These are phyloP conservation scores for Indri indri DNA, from an alignment of 2,113 vertebrate species.

Conservation along the genomic window DNA sequence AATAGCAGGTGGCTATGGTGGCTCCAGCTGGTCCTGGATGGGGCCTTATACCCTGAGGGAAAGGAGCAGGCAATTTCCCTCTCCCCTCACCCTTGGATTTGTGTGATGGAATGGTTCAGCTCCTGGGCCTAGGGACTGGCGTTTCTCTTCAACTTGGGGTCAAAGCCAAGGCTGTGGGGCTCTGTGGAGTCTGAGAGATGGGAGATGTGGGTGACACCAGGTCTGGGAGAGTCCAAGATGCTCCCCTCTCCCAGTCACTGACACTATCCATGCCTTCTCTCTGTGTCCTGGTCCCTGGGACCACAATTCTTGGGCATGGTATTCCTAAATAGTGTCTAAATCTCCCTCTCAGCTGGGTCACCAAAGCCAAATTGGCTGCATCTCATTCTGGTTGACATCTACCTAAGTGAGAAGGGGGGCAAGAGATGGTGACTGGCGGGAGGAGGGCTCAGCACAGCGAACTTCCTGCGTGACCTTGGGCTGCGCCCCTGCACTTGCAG, in stretches of 20 bases:
- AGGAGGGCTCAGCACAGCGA: neutral
- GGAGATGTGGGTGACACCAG: neutral
- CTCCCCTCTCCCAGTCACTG: neutral
- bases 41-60: neutral
- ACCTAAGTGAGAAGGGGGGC: neutral
- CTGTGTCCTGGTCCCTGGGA: neutral
- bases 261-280: neutral
- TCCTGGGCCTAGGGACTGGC: neutral
- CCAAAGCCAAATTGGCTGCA: neutral
- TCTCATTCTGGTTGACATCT: neutral
- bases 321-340: neutral
- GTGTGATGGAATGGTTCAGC: neutral
- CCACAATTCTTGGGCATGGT: no score
- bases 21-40: neutral
- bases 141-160: neutral
- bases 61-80: neutral
- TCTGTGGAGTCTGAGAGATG: neutral
- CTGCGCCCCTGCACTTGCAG: neutral
- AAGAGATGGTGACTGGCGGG: neutral
- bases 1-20: neutral
- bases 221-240: neutral
- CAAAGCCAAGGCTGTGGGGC: neutral
- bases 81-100: neutral
- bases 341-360: neutral
- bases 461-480: neutral